phyloP scores from a whole-genome alignment of 2,797 vertebrate species.

The Buphagus erythrorhynchus region DNA sequence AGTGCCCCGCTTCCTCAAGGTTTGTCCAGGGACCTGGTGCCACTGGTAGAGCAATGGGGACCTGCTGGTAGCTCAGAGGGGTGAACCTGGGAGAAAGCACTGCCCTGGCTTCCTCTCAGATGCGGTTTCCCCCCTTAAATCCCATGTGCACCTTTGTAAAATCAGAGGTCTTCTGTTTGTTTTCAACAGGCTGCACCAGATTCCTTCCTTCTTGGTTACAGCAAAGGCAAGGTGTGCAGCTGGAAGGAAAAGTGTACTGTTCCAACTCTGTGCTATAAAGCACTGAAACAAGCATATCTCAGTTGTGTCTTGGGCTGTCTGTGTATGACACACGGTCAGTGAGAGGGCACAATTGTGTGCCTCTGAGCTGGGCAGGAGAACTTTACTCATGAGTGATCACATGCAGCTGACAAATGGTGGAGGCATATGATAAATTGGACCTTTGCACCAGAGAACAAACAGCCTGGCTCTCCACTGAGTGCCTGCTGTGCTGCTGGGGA shows the following conservation, averaged over 20 bases:
- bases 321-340: rapidly evolving
- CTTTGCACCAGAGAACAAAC: not conserved
- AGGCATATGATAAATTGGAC: not conserved
- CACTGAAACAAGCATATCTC: not conserved
- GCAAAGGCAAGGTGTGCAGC: not conserved
- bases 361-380: not conserved
- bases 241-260: not conserved
- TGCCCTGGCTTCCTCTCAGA: not conserved
- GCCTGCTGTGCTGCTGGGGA: not conserved
- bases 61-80: not conserved
- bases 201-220: not conserved
- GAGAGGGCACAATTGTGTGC: not conserved
- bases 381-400: not conserved
- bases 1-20: not conserved
- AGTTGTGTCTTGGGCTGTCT: not conserved
- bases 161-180: not conserved
- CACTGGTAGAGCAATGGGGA: rapidly evolving
- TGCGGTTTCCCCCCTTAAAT: not conserved
- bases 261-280: not conserved
- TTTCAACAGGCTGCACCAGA: not conserved
- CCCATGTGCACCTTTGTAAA: not conserved
- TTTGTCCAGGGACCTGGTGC: not conserved
- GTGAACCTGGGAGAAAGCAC: not conserved
- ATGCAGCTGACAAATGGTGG: not conserved
- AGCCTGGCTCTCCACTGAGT: not conserved